Evolutionary conservation across 2,888 invertebrate genomes (phyloP).

Genomic region (Leptopilina syphax): DNA sequence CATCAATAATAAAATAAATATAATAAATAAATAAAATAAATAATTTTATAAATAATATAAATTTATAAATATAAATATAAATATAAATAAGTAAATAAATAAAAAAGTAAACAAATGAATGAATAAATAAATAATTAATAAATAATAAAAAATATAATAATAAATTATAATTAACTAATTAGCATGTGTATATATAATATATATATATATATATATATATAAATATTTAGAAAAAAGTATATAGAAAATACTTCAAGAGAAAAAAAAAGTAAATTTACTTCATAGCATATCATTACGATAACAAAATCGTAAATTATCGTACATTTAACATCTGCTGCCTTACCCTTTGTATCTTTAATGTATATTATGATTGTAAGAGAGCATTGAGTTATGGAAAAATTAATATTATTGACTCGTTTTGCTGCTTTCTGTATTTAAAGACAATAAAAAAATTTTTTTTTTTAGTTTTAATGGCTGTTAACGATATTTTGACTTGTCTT

Average conservation of each 20-base stretch:
- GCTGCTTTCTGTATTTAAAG: not conserved
- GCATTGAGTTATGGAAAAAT: slow-evolving; percentile 24
- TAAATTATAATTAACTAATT: too few relatives aligned
- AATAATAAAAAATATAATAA: not conserved
- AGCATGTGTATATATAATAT: too few relatives aligned
- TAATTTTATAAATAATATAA: too few relatives aligned
- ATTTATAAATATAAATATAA: too few relatives aligned
- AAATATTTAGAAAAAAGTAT: not conserved
- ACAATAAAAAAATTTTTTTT: not conserved
- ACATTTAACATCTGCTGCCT: slow-evolving; percentile 13
- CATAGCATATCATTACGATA: slow-evolving; percentile 27
- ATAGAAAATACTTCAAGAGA: not conserved
- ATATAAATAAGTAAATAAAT: too few relatives aligned
- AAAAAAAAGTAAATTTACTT: slow-evolving; percentile 8
- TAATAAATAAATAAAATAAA: too few relatives aligned
- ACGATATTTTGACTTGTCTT: too few relatives aligned
- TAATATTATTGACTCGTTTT: not conserved
- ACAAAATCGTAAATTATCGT: slow-evolving; percentile 16
- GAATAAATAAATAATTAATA: too few relatives aligned
- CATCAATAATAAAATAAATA: too few relatives aligned
- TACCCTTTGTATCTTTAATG: slow-evolving; percentile 30
- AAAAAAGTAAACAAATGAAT: too few relatives aligned
- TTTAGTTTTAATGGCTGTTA: too few relatives aligned
- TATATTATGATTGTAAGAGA: slow-evolving; percentile 16
- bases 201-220: too few relatives aligned